Conservation (phyloP, 2,113 vertebrate species). For the Numida meleagris region DNA sequence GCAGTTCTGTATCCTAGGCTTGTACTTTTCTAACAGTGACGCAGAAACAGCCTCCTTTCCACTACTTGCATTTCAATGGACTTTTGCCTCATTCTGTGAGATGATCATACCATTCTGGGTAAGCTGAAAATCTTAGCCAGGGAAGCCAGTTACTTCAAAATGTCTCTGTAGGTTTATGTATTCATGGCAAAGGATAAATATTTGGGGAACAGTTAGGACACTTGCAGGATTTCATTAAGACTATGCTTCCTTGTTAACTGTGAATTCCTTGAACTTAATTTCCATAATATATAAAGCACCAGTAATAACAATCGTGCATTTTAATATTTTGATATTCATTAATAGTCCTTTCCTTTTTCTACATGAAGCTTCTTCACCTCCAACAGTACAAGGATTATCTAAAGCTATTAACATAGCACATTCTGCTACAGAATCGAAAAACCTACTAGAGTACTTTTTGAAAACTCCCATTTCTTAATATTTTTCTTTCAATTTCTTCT, state of each 20-base stretch:
- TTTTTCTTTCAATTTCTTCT: background rate
- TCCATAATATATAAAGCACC: background rate
- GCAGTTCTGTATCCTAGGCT: background rate
- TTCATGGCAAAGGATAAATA: background rate
- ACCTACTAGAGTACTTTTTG: fast-evolving
- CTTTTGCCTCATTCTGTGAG: background rate
- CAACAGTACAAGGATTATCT: background rate
- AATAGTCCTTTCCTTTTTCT: background rate
- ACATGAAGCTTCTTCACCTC: background rate
- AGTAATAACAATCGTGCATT: background rate
- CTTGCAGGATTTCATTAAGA: conserved; percentile 23
- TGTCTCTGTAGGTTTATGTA: background rate
- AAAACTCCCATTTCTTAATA: background rate
- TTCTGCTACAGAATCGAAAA: background rate
- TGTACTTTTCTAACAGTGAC: background rate
- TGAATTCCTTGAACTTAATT: background rate
- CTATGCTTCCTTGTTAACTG: background rate
- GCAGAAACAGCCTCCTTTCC: background rate
- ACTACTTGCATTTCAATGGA: background rate
- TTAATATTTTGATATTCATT: conserved; percentile 15
- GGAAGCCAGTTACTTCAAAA: background rate
- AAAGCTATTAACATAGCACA: background rate
- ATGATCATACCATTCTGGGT: background rate
- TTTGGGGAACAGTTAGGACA: background rate
- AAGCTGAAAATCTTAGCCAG: background rate